Evolutionary conservation across 2,888 invertebrate genomes (phyloP), one percentile per base, ranked within the genome.

Genomic region (Trichopria drosophilae): DNA sequence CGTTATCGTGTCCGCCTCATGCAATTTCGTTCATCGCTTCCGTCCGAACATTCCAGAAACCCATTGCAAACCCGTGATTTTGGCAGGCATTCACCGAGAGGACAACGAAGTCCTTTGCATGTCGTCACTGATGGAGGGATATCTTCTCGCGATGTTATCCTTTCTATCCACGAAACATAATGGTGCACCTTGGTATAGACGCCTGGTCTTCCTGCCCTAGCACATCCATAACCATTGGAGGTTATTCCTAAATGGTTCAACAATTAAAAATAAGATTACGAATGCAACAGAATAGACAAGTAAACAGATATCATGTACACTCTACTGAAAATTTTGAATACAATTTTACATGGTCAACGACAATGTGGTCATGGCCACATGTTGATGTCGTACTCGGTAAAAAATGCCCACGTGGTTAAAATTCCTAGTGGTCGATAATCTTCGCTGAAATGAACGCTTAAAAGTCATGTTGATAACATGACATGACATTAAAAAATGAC

Each of bases 201-300:
- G 26, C 89, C 89, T 12, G 89, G 90, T 6, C 88, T 78, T 67
- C 86, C 85, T 1, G 88, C 87, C 57, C 89, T 78, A 0, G 88
- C 89, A 72, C 88, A 89, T 0, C 89, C 88, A 68, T 88, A 88
- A 0, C 88, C 88, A 67, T 89, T 89, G 60, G 88, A 88, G 0
- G 89, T 89, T 9, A 90, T 86, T 7, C 89, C 87, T 80, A 62
- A 7, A 56, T 41, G 15, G n/a, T 4, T 2, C 7, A 12, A 13
- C n/a, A 23, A n/a, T 22, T 22, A 16, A 13, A 22, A 22, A n/a
- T n/a, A n/a, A n/a, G n/a, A n/a, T n/a, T n/a, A n/a, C n/a, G n/a
- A n/a, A n/a, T n/a, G n/a, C n/a, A n/a, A n/a, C n/a, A n/a, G n/a
- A n/a, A n/a, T n/a, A n/a, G n/a, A n/a, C n/a, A n/a, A n/a, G n/a